Evolutionary conservation across 2,888 invertebrate species (phyloP).

Genomic region (Eretmocerus hayati): DNA sequence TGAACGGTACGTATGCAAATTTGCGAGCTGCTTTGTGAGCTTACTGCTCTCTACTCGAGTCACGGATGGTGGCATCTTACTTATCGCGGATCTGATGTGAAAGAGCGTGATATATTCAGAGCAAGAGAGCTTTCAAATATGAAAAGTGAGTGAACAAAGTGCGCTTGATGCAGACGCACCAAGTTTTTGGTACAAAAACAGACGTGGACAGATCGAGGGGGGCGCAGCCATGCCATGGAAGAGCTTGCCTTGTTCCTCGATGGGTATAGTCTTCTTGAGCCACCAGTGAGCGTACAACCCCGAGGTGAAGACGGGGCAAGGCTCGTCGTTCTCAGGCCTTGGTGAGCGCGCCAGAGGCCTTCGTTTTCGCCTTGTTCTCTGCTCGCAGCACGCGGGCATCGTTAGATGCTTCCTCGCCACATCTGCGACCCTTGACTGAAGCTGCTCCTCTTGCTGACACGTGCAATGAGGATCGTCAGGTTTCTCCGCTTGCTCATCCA

Average conservation of each 20-base stretch:
- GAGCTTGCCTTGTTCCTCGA: slow-evolving; percentile 42
- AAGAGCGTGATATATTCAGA: too few species aligned
- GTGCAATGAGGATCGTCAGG: slow-evolving; percentile 7
- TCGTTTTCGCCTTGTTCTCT: neutral
- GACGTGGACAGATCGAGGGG: too few species aligned
- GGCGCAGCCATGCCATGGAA: slow-evolving; percentile 47
- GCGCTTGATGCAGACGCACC: too few species aligned
- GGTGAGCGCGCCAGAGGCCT: slow-evolving; percentile 1
- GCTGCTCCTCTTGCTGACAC: slow-evolving; percentile 10
- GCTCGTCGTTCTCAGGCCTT: slow-evolving; percentile 29
- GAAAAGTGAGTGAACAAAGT: too few species aligned
- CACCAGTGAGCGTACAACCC: slow-evolving; percentile 89
- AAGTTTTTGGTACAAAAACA: too few species aligned
- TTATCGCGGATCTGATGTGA: too few species aligned
- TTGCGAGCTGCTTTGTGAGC: too few species aligned
- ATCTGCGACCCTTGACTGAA: slow-evolving; percentile 13
- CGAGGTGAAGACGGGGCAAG: slow-evolving; percentile 64
- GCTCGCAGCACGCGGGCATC: slow-evolving; percentile 28
- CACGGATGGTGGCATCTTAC: too few species aligned
- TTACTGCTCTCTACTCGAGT: too few species aligned
- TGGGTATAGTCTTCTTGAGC: slow-evolving; percentile 78
- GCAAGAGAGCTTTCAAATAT: too few species aligned
- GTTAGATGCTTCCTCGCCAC: slow-evolving; percentile 25
- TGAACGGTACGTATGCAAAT: too few species aligned
- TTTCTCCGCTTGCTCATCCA: slow-evolving; percentile 29